Evolutionary conservation across 2,113 vertebrate genomes (phyloP).

Genomic region (Prinia subflava): DNA sequence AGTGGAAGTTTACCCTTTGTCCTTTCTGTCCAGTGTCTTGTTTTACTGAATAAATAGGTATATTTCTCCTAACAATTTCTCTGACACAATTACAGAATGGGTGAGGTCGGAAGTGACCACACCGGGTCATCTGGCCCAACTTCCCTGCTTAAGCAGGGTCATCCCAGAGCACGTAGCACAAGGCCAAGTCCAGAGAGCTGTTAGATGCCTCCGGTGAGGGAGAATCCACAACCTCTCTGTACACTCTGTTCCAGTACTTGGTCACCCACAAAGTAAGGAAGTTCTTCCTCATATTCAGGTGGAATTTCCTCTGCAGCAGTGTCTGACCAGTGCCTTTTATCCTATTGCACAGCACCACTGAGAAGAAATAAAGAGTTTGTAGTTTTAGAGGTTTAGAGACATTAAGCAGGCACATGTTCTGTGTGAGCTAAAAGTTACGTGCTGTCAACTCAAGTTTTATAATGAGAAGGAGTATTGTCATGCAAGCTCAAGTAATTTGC

Average conservation of each 20-base stretch:
- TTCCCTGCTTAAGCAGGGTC: not conserved
- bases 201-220: not conserved
- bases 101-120: not conserved
- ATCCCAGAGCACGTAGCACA: not conserved
- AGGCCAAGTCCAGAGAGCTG: not conserved
- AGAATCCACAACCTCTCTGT: not conserved
- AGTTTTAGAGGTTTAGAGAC: not conserved
- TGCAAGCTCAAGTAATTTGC: not conserved
- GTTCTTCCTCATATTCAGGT: not conserved
- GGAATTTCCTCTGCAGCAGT: not conserved
- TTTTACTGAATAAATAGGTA: not conserved
- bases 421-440: not conserved
- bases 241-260: not conserved
- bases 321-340: not conserved
- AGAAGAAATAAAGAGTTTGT: not conserved
- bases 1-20: not conserved
- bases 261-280: not conserved
- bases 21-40: not conserved
- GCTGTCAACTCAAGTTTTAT: not conserved
- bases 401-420: not conserved
- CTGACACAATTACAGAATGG: not conserved
- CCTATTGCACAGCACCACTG: not conserved
- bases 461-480: not conserved
- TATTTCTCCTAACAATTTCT: not conserved
- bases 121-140: not conserved